These are phyloP conservation scores for Augochlorella aurata DNA, from an alignment of 2,888 invertebrate species.

Conservation along the genomic window DNA sequence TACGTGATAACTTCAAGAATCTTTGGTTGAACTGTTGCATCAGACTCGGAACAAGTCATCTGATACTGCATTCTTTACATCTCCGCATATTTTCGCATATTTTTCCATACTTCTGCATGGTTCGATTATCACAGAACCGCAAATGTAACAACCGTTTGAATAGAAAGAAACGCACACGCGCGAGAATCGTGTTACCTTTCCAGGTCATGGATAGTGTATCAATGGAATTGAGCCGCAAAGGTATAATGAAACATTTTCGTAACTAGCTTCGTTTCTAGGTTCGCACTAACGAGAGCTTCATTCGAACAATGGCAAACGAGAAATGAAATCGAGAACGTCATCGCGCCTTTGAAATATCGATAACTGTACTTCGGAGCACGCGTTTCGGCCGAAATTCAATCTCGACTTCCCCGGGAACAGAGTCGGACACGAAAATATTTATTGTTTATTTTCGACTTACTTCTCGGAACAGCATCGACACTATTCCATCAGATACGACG, in stretches of 20 bases:
- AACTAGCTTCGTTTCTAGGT: not conserved
- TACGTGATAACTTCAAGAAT: no score
- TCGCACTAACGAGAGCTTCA: not conserved
- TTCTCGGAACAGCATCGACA: not conserved
- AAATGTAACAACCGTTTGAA: no score
- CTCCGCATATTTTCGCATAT: no score
- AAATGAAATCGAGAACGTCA: not conserved
- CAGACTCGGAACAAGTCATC: no score
- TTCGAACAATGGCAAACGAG: not conserved
- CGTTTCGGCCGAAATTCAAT: not conserved
- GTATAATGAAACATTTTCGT: not conserved
- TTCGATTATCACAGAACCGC: no score
- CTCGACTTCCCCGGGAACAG: not conserved
- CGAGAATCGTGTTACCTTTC: no score
- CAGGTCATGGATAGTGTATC: no score
- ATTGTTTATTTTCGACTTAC: slow-evolving; percentile 1
- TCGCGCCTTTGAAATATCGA: not conserved
- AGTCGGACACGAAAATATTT: slow-evolving; percentile 1
- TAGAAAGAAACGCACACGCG: no score
- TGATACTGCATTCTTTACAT: no score
- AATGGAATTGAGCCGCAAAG: not conserved
- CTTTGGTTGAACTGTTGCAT: no score
- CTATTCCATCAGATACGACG: not conserved
- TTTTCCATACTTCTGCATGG: no score
- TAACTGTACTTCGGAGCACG: not conserved